Evolutionary conservation across 1,140 invertebrate species (phyloP).

Genomic region (Pristionchus pacificus): DNA sequence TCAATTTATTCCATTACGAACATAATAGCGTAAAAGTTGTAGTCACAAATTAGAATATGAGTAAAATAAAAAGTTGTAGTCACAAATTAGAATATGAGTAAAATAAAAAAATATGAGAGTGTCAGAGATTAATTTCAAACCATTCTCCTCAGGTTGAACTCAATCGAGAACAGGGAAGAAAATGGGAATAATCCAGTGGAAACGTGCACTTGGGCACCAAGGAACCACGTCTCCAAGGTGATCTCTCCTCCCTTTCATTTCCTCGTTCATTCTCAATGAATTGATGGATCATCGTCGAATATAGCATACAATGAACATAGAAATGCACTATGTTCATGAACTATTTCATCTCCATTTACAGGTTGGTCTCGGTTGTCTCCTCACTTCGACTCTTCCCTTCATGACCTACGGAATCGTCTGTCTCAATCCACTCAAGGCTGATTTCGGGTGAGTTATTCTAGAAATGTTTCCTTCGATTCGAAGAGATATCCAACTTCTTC

Average conservation of each 20-base stretch:
- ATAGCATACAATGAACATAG: neutral
- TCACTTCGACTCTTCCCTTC: constrained; percentile 21
- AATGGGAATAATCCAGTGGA: neutral
- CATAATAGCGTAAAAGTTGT: no score
- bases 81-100: no score
- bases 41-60: no score
- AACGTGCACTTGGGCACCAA: constrained; percentile 27
- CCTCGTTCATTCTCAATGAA: neutral
- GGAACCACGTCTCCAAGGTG: constrained; percentile 26
- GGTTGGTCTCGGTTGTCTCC: constrained; percentile 26
- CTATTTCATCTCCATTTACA: neutral
- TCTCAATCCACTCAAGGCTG: constrained; percentile 29
- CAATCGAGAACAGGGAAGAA: neutral
- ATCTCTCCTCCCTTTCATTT: neutral
- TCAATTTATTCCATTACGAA: no score
- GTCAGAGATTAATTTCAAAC: no score
- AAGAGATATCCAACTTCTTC: neutral
- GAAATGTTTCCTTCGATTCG: neutral
- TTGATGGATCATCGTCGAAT: neutral
- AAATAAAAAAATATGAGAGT: no score
- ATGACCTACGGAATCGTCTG: constrained; percentile 29
- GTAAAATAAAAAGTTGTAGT: no score
- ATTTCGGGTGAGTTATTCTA: neutral
- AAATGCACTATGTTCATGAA: neutral
- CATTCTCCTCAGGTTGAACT: neutral